Percentiles rank a stretch among this genome's conserved stretches.
Evolutionary conservation across 2,888 invertebrate genomes (phyloP).

Genomic region (Magallana nippona): DNA sequence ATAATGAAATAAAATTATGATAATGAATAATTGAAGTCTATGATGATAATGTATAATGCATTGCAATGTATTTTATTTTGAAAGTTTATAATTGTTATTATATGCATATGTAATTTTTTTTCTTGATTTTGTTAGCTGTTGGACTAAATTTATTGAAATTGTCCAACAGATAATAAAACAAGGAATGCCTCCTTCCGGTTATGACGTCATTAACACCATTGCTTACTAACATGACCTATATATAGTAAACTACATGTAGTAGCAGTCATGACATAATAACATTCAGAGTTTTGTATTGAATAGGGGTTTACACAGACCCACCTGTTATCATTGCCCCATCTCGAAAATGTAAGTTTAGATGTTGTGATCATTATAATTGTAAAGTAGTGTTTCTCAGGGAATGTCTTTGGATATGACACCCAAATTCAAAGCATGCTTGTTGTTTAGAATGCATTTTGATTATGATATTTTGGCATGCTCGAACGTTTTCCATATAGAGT

Average conservation of each 20-base stretch:
- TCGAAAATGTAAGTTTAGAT: conserved; percentile 4
- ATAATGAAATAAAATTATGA: too few species aligned
- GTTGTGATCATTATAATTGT: not conserved
- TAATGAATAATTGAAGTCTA: not conserved
- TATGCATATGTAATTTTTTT: not conserved
- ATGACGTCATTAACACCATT: conserved; percentile 1
- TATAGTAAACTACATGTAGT: not conserved
- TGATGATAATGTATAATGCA: not conserved
- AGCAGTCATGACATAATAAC: not conserved
- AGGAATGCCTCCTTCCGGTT: conserved; percentile 1
- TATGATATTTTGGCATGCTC: not conserved
- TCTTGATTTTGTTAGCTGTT: conserved; percentile 19
- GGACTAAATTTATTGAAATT: not conserved
- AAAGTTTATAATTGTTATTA: not conserved
- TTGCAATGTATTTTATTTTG: not conserved
- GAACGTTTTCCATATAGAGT: not conserved
- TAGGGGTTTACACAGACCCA: not conserved
- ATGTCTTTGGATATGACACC: not conserved
- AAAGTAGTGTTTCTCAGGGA: not conserved
- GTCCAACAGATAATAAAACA: not conserved
- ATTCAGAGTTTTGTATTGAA: not conserved
- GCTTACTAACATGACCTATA: conserved; percentile 14
- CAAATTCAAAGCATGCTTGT: not conserved
- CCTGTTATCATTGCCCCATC: not conserved
- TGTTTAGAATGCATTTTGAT: conserved; percentile 7